Evolutionary conservation across 2,797 vertebrate species (phyloP).

Genomic region (Dendrocincla fuliginosa): DNA sequence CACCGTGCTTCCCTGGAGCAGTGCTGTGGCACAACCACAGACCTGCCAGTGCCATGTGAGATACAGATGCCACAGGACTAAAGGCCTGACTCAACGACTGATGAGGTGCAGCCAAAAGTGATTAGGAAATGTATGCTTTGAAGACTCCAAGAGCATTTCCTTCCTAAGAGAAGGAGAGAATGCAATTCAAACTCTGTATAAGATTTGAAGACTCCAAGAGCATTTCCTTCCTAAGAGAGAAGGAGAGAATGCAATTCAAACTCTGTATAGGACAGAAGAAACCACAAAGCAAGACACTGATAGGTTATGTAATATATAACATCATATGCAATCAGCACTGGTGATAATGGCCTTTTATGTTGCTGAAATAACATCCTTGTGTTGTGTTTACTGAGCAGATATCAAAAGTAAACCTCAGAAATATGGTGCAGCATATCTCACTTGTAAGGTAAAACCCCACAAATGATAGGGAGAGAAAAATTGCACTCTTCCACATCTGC

Average conservation of each 20-base stretch:
- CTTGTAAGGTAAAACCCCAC: not conserved
- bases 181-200: not conserved
- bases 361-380: not conserved
- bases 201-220: not conserved
- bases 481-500: not conserved
- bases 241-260: not conserved
- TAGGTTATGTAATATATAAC: not conserved
- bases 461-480: not conserved
- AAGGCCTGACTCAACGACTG: not conserved
- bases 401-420: not conserved
- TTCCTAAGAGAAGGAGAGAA: not conserved
- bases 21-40: not conserved
- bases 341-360: not conserved
- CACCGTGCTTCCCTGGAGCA: accelerated
- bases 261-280: not conserved
- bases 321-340: not conserved
- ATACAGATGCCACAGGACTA: not conserved
- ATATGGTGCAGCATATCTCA: accelerated
- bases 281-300: not conserved
- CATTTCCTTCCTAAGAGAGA: not conserved
- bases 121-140: not conserved
- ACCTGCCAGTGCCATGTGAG: not conserved
- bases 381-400: not conserved
- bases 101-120: not conserved
- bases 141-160: not conserved